Evolutionary conservation across 2,113 vertebrate species (phyloP).

Genomic region (Ictalurus furcatus): DNA sequence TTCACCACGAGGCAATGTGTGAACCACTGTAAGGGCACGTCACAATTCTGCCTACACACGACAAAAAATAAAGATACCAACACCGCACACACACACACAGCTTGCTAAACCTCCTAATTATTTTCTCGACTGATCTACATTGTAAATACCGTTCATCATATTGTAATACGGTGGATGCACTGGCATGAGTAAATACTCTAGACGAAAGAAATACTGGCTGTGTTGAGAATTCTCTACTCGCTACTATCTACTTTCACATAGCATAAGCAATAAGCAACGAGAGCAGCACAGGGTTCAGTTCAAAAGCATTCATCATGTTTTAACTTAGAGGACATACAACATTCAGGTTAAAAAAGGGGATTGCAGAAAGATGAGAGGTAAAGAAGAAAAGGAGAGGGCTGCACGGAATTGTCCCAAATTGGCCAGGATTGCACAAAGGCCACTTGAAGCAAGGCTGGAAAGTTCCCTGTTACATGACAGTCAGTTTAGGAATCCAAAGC

Average conservation of each 20-base stretch:
- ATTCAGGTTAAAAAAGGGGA: conserved; percentile 43
- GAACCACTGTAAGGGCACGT: conserved; percentile 4
- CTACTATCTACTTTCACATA: conserved; percentile 51
- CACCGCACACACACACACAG: neutral
- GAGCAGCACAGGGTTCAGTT: conserved; percentile 40
- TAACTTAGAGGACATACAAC: conserved; percentile 44
- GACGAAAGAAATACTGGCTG: neutral
- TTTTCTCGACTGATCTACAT: neutral
- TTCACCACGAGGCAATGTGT: conserved; percentile 44
- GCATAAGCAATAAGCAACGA: conserved; percentile 38
- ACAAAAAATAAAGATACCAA: neutral
- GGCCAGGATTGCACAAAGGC: neutral
- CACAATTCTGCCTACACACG: conserved; percentile 24
- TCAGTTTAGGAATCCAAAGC: conserved; percentile 41
- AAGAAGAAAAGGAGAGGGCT: conserved; percentile 33
- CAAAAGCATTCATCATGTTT: conserved; percentile 49
- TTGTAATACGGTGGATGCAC: neutral
- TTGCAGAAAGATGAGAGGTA: conserved; percentile 18
- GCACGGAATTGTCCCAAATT: conserved; percentile 14
- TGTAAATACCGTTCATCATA: conserved; percentile 15
- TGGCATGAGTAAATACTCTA: conserved; percentile 17
- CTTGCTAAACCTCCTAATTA: conserved; percentile 5
- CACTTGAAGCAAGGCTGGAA: conserved; percentile 15
- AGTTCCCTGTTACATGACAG: conserved; percentile 4
- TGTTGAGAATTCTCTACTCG: conserved; percentile 23